A percentile compares a stretch with the other conserved stretches of the same genome.
Conservation (phyloP, 2,113 vertebrate species). For the Murina feae region DNA sequence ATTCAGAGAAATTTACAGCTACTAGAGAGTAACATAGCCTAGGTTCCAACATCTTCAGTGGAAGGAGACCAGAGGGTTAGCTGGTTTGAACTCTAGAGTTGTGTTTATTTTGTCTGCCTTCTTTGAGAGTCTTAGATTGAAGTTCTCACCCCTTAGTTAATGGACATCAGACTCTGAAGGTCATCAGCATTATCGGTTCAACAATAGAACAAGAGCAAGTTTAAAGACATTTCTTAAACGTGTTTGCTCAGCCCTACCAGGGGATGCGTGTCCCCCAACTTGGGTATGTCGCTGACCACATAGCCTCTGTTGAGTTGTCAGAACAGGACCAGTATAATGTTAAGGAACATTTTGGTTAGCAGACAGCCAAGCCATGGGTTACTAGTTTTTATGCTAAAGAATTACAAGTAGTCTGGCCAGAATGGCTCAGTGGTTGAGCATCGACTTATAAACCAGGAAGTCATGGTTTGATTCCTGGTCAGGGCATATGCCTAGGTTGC, state of each 20-base stretch:
- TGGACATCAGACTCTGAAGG: slow-evolving; percentile 33
- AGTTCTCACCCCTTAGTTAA: slow-evolving; percentile 49
- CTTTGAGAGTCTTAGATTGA: slow-evolving; percentile 38
- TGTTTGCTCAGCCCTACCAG: background rate
- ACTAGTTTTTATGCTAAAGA: background rate
- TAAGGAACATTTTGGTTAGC: background rate
- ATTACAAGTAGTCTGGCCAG: background rate
- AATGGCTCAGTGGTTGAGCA: too few species aligned
- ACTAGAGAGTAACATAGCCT: background rate
- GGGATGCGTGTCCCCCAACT: background rate
- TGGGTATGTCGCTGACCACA: background rate
- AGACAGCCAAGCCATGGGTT: background rate
- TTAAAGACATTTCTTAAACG: background rate
- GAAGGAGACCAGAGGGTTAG: background rate
- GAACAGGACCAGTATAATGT: background rate
- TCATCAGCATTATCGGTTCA: background rate
- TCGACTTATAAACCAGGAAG: too few species aligned
- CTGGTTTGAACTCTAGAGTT: background rate
- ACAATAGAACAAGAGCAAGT: background rate
- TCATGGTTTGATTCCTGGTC: too few species aligned
- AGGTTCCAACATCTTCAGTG: slow-evolving; percentile 11
- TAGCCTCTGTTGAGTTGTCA: background rate
- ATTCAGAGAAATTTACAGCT: slow-evolving; percentile 34
- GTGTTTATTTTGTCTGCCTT: slow-evolving; percentile 28
- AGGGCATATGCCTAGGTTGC: too few species aligned